Evolutionary conservation across 2,113 vertebrate species (phyloP), one percentile per base, ranked within the genome.

Genomic region (Girardinichthys multiradiatus): DNA sequence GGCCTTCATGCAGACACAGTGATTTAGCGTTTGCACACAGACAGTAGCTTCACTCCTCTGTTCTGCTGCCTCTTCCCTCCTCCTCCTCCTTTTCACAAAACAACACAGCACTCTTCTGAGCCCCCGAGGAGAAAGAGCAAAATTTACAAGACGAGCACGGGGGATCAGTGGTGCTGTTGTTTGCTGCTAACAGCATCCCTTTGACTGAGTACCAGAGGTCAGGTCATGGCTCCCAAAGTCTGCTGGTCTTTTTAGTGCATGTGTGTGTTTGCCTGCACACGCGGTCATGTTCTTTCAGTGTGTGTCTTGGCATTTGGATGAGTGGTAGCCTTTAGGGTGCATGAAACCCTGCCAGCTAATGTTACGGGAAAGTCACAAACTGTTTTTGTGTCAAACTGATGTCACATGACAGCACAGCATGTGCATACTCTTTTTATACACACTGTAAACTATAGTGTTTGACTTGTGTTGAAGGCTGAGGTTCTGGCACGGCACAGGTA

Each of bases 101-200:
- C 90, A 92, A 93, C 87, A 84, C 89, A 87, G 79, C 78, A 45
- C 78, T 87, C 85, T 78, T 91, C 85, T 87, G 79, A 90, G 87
- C 79, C 72, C 78, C 13, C 0, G 68, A 87, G 86, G 81, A 92
- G 85, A 92, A 90, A 92, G 87, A 90, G 89, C 88, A 91, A 89
- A 91, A 91, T 93, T 92, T 89, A 92, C 92, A 92, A 91, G 90
- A 92, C 84, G 81, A 85, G 29, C 87, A 85, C 72, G 72, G 70
- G 75, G 76, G 83, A 88, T 92, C 81, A 90, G 90, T 92, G 77
- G 83, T 77, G 77, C 87, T 83, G 87, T 93, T 91, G 88, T 92
- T 8, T 87, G 29, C 80, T 79, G 88, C 57, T 81, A 90, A 92
- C 89, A 91, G 88, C 83, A 61, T 83, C 86, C 82, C 84, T 91